Conservation (phyloP, 2,888 invertebrate species). For the Herminia tarsipennalis region DNA sequence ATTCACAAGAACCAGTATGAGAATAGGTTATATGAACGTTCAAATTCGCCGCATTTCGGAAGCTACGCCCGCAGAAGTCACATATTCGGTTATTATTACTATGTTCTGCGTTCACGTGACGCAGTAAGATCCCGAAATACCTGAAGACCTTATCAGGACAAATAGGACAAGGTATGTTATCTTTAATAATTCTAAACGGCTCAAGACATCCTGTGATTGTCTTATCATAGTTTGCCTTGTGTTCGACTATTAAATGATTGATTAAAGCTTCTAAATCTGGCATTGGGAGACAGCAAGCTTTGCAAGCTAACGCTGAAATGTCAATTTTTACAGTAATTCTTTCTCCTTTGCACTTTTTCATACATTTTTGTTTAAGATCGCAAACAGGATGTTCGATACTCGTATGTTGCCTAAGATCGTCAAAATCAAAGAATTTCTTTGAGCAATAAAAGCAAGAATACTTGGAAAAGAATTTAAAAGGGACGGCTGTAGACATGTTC, state of each 20-base stretch:
- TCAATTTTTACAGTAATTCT: slow-evolving; percentile 71
- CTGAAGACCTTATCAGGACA: slow-evolving; percentile 64
- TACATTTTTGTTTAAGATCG: slow-evolving; percentile 67
- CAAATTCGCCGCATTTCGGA: slow-evolving; percentile 65
- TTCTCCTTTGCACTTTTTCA: slow-evolving; percentile 75
- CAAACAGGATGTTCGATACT: slow-evolving; percentile 65
- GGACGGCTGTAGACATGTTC: slow-evolving; percentile 76
- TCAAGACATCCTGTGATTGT: slow-evolving; percentile 65
- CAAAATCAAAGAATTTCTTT: slow-evolving; percentile 67
- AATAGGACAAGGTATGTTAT: slow-evolving; percentile 70
- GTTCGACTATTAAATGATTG: slow-evolving; percentile 68
- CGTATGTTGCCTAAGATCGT: slow-evolving; percentile 69
- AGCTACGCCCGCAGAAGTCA: slow-evolving; percentile 73
- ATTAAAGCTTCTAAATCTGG: slow-evolving; percentile 60
- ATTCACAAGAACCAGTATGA: slow-evolving; percentile 69
- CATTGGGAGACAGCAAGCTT: slow-evolving; percentile 57
- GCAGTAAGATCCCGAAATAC: slow-evolving; percentile 68
- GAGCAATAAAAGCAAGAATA: slow-evolving; percentile 76
- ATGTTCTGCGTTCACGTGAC: slow-evolving; percentile 74
- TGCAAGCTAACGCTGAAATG: slow-evolving; percentile 64
- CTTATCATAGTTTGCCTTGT: slow-evolving; percentile 71
- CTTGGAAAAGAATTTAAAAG: slow-evolving; percentile 73
- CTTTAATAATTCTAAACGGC: slow-evolving; percentile 67
- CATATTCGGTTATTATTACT: slow-evolving; percentile 75
- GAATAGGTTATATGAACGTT: slow-evolving; percentile 70